phyloP scores from a whole-genome alignment of 2,113 vertebrate species.

The Cranoglanis bouderius region DNA sequence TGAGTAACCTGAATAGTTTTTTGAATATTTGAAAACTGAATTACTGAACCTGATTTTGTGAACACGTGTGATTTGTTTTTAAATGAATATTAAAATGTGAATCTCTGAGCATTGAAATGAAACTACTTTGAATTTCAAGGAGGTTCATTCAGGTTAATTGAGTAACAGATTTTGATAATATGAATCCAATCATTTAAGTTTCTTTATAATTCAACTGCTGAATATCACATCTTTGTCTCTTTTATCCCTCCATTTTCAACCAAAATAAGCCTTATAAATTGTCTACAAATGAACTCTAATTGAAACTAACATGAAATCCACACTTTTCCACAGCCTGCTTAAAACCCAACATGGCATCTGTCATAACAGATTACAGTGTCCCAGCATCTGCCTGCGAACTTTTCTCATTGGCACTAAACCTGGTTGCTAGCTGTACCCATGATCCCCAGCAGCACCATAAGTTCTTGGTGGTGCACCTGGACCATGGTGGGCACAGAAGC shows the following conservation, averaged over 20 bases:
- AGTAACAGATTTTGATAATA: not conserved
- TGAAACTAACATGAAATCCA: not conserved
- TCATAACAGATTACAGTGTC: conserved; percentile 32
- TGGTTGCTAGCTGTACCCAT: conserved; percentile 73
- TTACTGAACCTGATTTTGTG: not conserved
- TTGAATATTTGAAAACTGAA: not conserved
- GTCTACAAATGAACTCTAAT: not conserved
- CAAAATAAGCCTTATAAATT: not conserved
- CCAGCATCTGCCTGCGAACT: conserved; percentile 72
- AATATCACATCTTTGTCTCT: not conserved
- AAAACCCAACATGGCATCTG: not conserved
- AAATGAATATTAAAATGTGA: not conserved
- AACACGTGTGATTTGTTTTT: not conserved
- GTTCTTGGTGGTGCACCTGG: conserved; percentile 76
- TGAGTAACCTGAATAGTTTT: not conserved
- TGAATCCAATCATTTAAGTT: not conserved
- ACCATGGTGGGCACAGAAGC: conserved; percentile 27
- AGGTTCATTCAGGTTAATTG: not conserved
- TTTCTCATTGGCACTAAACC: conserved; percentile 76
- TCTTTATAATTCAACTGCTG: not conserved
- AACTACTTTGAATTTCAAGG: not conserved
- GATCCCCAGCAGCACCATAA: conserved; percentile 62
- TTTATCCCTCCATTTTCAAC: not conserved
- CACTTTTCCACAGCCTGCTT: conserved; percentile 5
- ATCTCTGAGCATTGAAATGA: not conserved